Evolutionary conservation across 2,888 invertebrate species (phyloP).

Genomic region (Zygaena filipendulae): DNA sequence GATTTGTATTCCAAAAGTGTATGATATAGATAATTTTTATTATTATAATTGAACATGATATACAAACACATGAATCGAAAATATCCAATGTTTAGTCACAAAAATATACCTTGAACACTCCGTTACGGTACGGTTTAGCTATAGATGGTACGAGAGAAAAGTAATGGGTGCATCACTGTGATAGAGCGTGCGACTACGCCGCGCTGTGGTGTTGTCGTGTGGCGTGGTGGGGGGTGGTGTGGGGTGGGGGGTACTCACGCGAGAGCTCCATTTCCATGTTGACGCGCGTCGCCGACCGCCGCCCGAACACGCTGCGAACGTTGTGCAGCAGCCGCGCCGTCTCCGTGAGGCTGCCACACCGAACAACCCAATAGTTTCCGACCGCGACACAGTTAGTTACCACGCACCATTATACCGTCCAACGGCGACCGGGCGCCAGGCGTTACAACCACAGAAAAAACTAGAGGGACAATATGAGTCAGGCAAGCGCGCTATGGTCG

Average conservation of each 20-base stretch:
- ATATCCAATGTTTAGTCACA: neutral
- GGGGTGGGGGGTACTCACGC: constrained; percentile 77
- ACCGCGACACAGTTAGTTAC: constrained; percentile 14
- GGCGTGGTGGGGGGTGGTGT: constrained; percentile 5
- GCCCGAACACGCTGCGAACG: constrained; percentile 91
- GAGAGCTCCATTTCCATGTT: constrained; percentile 91
- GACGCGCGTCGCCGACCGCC: constrained; percentile 81
- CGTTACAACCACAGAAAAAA: constrained; percentile 10
- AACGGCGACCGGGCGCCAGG: neutral
- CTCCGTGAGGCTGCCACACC: constrained; percentile 90
- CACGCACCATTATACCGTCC: constrained; percentile 7
- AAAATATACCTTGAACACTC: too few species aligned
- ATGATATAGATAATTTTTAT: too few species aligned
- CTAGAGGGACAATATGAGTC: constrained; percentile 4
- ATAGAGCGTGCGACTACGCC: too few species aligned
- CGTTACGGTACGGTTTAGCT: too few species aligned
- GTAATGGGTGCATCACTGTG: too few species aligned
- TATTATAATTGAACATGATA: too few species aligned
- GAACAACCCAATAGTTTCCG: constrained; percentile 41
- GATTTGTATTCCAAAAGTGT: too few species aligned
- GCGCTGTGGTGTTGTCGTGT: neutral
- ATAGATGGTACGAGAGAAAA: too few species aligned
- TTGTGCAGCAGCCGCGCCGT: constrained; percentile 95
- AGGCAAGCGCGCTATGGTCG: constrained; percentile 6
- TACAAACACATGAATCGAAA: too few species aligned